Evolutionary conservation across 1,140 invertebrate species (phyloP), one percentile per base, ranked within the genome.

Genomic region (Lethrus apterus): DNA sequence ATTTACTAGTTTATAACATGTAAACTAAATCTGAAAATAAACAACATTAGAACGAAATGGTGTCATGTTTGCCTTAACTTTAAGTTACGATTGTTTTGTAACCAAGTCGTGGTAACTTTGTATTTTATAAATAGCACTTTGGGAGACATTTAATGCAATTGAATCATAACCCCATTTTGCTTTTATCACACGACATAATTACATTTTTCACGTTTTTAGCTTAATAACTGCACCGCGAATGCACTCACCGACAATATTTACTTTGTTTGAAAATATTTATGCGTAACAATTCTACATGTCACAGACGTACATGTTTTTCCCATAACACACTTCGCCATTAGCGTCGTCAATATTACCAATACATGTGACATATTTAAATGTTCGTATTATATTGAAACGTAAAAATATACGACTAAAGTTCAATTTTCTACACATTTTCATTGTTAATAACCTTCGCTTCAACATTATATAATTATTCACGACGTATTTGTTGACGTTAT

Each of bases 311-410:
- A 60, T 66, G 50, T 58, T 52, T 56, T 57, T 56, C 59, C 60
- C 60, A 62, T 56, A 54, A 62, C 62, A 42, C 62, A 50, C 34
- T 53, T 45, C 50, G 44, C 41, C 49, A 48, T 62, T 58, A 55
- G 62, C 62, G 62, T 66, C 62, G 52, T 48, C 59, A 52, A 53
- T 48, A 56, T 43, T 57, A 50, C 62, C 63, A 65, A 65, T 58
- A 15, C 45, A 52, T 11, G n/a, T n/a, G n/a, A n/a, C n/a, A n/a
- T n/a, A n/a, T n/a, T n/a, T n/a, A n/a, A n/a, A n/a, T n/a, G n/a
- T n/a, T n/a, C n/a, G n/a, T n/a, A n/a, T n/a, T n/a, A n/a, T n/a
- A n/a, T n/a, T n/a, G n/a, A n/a, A n/a, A n/a, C n/a, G n/a, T n/a
- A n/a, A n/a, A n/a, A n/a, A n/a, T n/a, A n/a, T n/a, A n/a, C n/a